phyloP scores from a whole-genome alignment of 1,140 invertebrate species.

The Phymastichus coffea region DNA sequence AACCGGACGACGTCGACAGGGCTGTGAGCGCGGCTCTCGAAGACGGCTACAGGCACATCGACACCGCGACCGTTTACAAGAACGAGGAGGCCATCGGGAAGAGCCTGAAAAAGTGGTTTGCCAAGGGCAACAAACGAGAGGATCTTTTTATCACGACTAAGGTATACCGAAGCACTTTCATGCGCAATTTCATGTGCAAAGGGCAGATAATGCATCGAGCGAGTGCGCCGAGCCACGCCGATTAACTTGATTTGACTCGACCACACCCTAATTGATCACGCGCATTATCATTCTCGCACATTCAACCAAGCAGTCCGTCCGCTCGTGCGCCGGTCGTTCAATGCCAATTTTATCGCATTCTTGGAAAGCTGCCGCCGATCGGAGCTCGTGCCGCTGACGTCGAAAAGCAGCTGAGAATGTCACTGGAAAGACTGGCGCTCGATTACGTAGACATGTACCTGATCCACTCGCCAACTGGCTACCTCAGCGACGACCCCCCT shows the following conservation, averaged over 20 bases:
- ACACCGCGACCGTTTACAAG: conserved; percentile 77
- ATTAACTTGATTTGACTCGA: background rate
- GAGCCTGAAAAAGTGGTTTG: conserved; percentile 72
- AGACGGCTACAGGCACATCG: conserved; percentile 74
- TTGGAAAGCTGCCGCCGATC: conserved; percentile 59
- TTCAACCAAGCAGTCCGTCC: too few relatives aligned
- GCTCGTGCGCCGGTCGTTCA: too few relatives aligned
- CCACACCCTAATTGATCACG: too few relatives aligned
- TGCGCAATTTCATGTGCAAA: background rate
- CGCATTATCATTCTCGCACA: too few relatives aligned
- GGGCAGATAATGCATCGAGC: background rate
- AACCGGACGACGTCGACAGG: conserved; percentile 68
- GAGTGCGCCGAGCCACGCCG: background rate
- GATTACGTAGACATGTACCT: conserved; percentile 85
- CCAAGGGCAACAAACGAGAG: conserved; percentile 69
- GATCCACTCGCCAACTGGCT: conserved; percentile 77
- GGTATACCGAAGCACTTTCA: conserved; percentile 49
- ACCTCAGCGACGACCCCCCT: conserved; percentile 55
- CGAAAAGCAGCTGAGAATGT: conserved; percentile 69
- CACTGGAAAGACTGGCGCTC: conserved; percentile 69
- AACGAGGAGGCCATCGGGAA: conserved; percentile 80
- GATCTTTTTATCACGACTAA: conserved; percentile 84
- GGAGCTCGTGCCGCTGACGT: conserved; percentile 72
- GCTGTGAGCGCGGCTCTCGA: conserved; percentile 66
- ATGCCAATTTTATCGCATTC: too few relatives aligned